phyloP scores from a whole-genome alignment of 2,888 invertebrate species.

The Caenorhabditis afra region DNA sequence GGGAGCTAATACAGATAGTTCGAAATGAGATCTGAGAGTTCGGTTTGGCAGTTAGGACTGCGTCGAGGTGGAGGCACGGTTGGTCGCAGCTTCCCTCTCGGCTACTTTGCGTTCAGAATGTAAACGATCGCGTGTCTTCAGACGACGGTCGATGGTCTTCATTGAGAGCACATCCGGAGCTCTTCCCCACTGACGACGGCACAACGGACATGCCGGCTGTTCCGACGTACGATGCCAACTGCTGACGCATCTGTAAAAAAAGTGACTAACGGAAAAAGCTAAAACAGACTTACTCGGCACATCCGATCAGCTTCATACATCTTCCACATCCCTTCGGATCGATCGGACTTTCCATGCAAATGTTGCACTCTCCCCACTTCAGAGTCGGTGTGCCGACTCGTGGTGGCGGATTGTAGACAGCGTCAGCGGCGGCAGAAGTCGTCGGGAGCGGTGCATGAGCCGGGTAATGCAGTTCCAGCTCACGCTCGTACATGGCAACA shows the following conservation, averaged over 20 bases:
- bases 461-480: not conserved
- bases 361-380: constrained; percentile 9
- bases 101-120: not conserved
- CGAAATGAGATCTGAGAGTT: too few relatives aligned
- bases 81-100: too few relatives aligned
- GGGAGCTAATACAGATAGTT: too few relatives aligned
- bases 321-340: constrained; percentile 10
- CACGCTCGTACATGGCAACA: not conserved
- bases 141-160: constrained; percentile 8
- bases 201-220: constrained; percentile 18
- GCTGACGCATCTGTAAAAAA: constrained; percentile 8
- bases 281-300: not conserved
- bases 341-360: constrained; percentile 4
- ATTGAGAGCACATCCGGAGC: constrained; percentile 11
- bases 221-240: not conserved
- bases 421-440: not conserved
- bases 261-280: not conserved
- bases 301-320: constrained; percentile 9
- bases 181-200: constrained; percentile 19
- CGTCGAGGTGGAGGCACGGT: too few relatives aligned
- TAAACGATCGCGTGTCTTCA: not conserved
- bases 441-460: too few relatives aligned
- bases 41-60: too few relatives aligned
- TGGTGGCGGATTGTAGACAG: not conserved
- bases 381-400: not conserved